These are phyloP conservation scores for Sylvietta virens DNA, from an alignment of 2,113 vertebrate species.

Conservation along the genomic window DNA sequence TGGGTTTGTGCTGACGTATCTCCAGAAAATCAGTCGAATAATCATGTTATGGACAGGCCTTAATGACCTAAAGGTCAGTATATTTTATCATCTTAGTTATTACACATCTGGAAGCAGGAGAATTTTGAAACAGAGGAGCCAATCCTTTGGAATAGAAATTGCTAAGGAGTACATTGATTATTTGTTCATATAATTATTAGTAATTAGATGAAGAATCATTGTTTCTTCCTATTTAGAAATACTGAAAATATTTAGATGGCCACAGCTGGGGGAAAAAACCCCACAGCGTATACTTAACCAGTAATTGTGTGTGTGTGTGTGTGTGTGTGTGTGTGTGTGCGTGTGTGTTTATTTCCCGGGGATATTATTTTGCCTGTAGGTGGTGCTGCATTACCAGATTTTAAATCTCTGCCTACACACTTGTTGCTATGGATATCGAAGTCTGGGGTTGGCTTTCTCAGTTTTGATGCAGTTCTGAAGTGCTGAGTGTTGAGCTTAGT, in stretches of 20 bases:
- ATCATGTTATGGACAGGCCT: conserved; percentile 84
- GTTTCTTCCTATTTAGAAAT: neutral
- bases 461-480: neutral
- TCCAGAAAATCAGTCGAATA: conserved; percentile 69
- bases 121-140: neutral
- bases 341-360: neutral
- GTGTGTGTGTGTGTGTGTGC: neutral
- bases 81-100: neutral
- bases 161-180: neutral
- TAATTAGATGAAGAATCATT: neutral
- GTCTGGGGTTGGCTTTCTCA: neutral
- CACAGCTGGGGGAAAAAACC: rapidly evolving
- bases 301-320: neutral
- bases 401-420: neutral
- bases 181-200: neutral
- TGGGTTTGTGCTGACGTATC: conserved; percentile 71
- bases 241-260: neutral
- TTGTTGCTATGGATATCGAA: rapidly evolving
- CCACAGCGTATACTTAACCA: neutral
- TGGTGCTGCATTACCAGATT: neutral
- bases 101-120: neutral
- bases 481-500: neutral
- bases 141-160: neutral
- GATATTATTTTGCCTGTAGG: neutral
- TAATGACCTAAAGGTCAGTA: conserved; percentile 77